These are phyloP conservation scores for Perca fluviatilis DNA, from an alignment of 2,113 vertebrate species.

Conservation along the genomic window DNA sequence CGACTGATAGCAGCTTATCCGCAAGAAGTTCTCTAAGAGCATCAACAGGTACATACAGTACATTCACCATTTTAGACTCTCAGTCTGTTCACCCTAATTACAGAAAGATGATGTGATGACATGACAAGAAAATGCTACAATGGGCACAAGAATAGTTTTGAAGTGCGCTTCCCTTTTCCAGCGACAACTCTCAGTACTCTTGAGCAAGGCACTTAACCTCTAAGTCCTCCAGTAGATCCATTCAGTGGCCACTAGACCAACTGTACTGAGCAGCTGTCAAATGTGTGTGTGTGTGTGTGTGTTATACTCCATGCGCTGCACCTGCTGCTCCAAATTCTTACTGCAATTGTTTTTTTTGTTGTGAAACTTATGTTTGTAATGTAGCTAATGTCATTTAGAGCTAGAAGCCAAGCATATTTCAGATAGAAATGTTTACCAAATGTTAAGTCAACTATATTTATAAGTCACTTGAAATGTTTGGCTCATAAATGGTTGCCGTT, in stretches of 20 bases:
- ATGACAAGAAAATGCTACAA: not conserved
- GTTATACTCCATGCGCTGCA: not conserved
- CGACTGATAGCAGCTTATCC: not conserved
- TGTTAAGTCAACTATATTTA: not conserved
- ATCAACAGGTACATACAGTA: not conserved
- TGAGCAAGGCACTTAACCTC: conserved; percentile 20
- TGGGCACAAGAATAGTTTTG: conserved; percentile 9
- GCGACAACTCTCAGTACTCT: conserved; percentile 11
- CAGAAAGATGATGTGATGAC: conserved; percentile 7
- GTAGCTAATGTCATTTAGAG: not conserved
- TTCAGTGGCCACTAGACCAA: not conserved
- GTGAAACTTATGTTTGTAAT: not conserved
- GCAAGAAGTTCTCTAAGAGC: not conserved
- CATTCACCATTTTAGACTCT: conserved; percentile 3
- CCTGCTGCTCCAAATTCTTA: conserved; percentile 11
- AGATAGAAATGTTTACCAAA: not conserved
- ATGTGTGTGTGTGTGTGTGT: not conserved
- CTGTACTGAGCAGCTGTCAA: conserved; percentile 7
- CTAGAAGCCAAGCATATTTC: not conserved
- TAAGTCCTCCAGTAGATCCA: not conserved
- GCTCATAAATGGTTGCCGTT: not conserved
- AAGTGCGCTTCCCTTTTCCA: conserved; percentile 13
- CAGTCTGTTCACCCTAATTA: not conserved
- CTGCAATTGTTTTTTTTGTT: too few relatives aligned
- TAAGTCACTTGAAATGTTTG: not conserved